A percentile compares a stretch with the other conserved stretches of the same genome.
Evolutionary conservation across 1,140 invertebrate genomes (phyloP).

Genomic region (Nomia melanderi): DNA sequence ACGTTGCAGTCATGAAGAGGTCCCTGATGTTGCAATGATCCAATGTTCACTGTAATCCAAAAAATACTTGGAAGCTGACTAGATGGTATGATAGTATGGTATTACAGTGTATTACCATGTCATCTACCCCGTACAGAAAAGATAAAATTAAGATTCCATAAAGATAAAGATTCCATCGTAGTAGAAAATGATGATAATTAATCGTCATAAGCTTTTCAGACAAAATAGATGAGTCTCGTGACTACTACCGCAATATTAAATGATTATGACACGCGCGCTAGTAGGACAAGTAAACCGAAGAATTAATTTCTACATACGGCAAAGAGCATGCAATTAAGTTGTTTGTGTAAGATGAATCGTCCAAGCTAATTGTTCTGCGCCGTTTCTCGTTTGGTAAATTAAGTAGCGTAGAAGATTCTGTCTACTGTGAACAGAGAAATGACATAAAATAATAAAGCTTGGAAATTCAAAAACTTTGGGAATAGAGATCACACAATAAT

Average conservation of each 20-base stretch:
- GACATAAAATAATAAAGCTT: not conserved
- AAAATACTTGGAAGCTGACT: too few species aligned
- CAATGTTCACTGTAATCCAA: too few species aligned
- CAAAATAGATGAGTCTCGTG: not conserved
- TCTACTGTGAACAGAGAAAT: not conserved
- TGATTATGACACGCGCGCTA: not conserved
- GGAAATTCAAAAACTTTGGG: too few species aligned
- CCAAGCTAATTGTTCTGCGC: slow-evolving; percentile 8
- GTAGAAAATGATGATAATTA: not conserved
- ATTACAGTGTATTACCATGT: too few species aligned
- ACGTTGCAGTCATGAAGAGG: too few species aligned
- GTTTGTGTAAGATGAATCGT: slow-evolving; percentile 4
- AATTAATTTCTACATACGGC: slow-evolving; percentile 6
- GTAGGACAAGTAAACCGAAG: not conserved
- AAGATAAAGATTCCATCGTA: too few species aligned
- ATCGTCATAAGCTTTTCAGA: not conserved
- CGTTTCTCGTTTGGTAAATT: not conserved
- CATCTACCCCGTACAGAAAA: too few species aligned
- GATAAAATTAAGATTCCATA: too few species aligned
- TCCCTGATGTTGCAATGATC: too few species aligned
- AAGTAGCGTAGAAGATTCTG: not conserved
- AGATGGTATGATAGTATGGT: too few species aligned
- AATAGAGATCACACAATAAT: too few species aligned
- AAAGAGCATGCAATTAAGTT: slow-evolving; percentile 21
- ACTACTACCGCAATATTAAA: not conserved